These are phyloP conservation scores for Eurytoma californica DNA, from an alignment of 2,888 invertebrate species.

Conservation along the genomic window DNA sequence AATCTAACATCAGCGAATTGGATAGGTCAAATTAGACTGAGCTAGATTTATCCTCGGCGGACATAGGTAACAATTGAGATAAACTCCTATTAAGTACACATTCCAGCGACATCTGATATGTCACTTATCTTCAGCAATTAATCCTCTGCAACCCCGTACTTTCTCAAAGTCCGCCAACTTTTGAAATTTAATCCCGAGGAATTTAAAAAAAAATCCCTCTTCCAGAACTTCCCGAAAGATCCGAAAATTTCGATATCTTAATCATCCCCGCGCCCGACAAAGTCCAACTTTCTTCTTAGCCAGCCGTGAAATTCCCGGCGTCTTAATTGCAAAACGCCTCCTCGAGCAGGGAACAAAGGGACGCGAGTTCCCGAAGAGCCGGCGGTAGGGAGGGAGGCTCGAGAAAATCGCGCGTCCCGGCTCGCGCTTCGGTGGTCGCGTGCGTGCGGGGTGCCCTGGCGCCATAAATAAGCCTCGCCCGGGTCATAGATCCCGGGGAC, in stretches of 20 bases:
- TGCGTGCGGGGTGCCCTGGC: not conserved
- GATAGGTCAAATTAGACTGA: slow-evolving; percentile 6
- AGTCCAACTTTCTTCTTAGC: too few species aligned
- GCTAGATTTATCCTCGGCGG: not conserved
- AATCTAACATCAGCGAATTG: not conserved
- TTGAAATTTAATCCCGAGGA: not conserved
- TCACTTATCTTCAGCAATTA: not conserved
- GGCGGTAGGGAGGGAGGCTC: too few species aligned
- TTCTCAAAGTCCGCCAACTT: not conserved
- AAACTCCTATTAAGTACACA: slow-evolving; percentile 23
- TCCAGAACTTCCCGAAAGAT: slow-evolving; percentile 28
- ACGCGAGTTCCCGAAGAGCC: too few species aligned
- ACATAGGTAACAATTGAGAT: slow-evolving; percentile 30
- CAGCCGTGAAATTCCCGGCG: too few species aligned
- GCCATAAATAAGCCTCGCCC: slow-evolving; percentile 41
- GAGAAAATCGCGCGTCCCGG: slow-evolving; percentile 10
- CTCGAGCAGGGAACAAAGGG: too few species aligned
- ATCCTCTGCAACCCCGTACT: not conserved
- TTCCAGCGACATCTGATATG: too few species aligned
- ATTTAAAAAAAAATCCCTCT: not conserved
- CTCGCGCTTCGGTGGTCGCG: not conserved
- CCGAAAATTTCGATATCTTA: not conserved
- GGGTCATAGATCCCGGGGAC: slow-evolving; percentile 18
- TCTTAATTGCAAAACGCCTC: too few species aligned
- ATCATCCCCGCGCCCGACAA: not conserved